Base-by-base conservation (phyloP, 2,888 invertebrate species). In the Pseudanteris insignis region DNA sequence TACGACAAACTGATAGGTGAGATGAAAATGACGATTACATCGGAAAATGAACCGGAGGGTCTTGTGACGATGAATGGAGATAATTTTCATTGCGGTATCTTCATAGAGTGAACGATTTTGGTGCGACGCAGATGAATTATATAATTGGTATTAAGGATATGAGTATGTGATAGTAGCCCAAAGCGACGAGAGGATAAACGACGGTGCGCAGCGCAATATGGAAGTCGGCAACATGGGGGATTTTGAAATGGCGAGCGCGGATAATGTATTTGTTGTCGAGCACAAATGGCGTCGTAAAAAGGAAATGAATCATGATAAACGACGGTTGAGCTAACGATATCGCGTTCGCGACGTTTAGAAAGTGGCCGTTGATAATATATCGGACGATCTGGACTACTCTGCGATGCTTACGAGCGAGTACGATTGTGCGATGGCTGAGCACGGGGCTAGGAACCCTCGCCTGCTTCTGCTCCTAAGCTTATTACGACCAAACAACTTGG, bases 331-430 rank as follows among this genome's bases (percentile, higher is more conserved):
- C 44, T 60, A 60, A 60, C 60, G 60, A 60, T 60, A 60, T 60
- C 53, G 54, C 53, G 30, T 30, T 48, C 38, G 58, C 46, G 55
- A 59, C 58, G 63, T 64, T 66, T 67, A 66, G 67, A 67, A 65
- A 70, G 67, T 65, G 60, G 54, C 60, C 53, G 29, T 51, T 63
- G 66, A 66, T 66, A 67, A 67, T 60, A 60, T 60, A 60, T 68
- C 70, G 64, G 65, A 68, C 64, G 63, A 70, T 66, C 67, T 64
- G 41, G 50, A 64, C 63, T 64, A 58, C 54, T 36, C 55, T 37
- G 24, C 12, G 40, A 34, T 48, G 30, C 50, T 57, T 55, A 63
- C 51, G 57, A 67, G 67, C 65, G 65, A 63, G 66, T 64, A 66
- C 51, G 62, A 65, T 65, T 59, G 64, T 54, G 38, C 43, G 65